phyloP scores from a whole-genome alignment of 2,888 invertebrate genomes.

The Synanthedon andrenaeformis region DNA sequence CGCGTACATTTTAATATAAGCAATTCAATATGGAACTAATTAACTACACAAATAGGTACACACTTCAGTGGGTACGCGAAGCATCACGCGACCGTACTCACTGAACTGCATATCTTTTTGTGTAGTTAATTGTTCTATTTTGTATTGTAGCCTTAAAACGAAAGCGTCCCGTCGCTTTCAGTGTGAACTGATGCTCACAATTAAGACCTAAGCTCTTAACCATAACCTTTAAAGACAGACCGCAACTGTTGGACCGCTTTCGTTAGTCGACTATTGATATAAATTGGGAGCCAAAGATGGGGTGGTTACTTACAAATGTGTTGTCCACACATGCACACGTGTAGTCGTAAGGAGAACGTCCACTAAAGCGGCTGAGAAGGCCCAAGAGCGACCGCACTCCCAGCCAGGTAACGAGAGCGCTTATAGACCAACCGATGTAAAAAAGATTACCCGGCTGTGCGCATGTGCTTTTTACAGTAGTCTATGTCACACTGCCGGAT shows the following conservation, averaged over 20 bases:
- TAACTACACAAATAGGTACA: no score
- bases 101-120: no score
- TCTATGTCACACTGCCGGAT: slow-evolving; percentile 40
- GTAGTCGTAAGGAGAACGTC: slow-evolving; percentile 72
- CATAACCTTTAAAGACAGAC: no score
- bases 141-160: no score
- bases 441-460: slow-evolving; percentile 42
- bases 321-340: slow-evolving; percentile 70
- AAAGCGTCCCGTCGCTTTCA: no score
- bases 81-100: no score
- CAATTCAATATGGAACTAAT: no score
- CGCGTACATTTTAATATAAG: no score
- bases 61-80: no score
- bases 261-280: slow-evolving; percentile 35
- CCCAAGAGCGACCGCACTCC: slow-evolving; percentile 70
- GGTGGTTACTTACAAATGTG: slow-evolving; percentile 60
- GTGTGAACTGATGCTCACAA: no score
- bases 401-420: slow-evolving; percentile 69
- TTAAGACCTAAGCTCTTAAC: no score
- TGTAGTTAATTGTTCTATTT: no score
- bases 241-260: slow-evolving; percentile 9
- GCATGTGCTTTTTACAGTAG: slow-evolving; percentile 54
- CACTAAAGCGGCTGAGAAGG: slow-evolving; percentile 71
- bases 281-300: slow-evolving; percentile 22
- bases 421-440: slow-evolving; percentile 46